Percentiles rank a stretch among this genome's conserved stretches.
Conservation (phyloP, 2,113 vertebrate genomes). For the Bos taurus region DNA sequence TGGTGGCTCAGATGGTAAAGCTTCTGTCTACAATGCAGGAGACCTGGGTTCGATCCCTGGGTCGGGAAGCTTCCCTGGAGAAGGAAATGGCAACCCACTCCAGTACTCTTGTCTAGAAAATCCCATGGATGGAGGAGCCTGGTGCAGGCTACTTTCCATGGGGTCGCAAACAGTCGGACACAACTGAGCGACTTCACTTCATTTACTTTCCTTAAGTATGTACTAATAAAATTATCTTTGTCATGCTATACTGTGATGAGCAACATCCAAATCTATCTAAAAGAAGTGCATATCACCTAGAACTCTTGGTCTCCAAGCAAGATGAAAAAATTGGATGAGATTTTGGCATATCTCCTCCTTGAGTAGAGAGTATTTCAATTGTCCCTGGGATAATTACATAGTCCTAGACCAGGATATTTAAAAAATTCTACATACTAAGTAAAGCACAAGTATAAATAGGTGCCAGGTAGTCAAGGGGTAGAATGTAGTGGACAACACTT, state of each 20-base stretch:
- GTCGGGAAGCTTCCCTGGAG: no score
- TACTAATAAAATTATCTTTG: slow-evolving; percentile 3
- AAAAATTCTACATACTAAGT: background rate
- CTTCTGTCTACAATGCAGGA: no score
- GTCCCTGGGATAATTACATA: background rate
- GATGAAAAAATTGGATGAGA: background rate
- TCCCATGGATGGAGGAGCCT: no score
- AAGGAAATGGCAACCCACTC: no score
- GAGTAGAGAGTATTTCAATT: background rate
- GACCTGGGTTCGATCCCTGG: no score
- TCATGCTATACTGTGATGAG: background rate
- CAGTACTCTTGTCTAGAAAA: no score
- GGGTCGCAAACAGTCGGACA: no score
- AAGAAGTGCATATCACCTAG: background rate
- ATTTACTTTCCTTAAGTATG: background rate
- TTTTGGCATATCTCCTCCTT: background rate
- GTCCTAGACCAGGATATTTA: background rate
- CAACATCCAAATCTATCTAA: background rate
- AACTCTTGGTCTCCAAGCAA: background rate
- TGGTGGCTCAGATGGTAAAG: no score
- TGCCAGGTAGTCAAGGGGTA: background rate
- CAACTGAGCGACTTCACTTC: no score
- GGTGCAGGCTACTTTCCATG: no score
- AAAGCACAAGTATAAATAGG: background rate
- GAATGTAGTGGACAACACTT: background rate